Base-by-base conservation (phyloP, 2,888 invertebrate species). In the Drosophila gaucha region DNA sequence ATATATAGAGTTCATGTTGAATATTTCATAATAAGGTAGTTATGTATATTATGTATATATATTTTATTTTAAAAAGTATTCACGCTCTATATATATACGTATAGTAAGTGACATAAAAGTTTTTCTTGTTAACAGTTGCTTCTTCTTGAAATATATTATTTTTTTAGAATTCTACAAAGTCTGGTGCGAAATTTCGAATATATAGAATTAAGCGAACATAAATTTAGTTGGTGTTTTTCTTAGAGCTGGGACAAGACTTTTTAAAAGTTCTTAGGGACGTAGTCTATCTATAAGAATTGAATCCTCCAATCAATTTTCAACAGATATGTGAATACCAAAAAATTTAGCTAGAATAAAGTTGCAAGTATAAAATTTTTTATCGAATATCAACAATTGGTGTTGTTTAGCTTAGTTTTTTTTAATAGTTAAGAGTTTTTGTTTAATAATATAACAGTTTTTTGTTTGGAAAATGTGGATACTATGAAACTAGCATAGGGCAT, bases 301-400 rank as follows among this genome's bases (percentile, higher is more conserved):
- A 12, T 50, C 43, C 47, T 58, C 47, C 72, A 75, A 80, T 86
- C 51, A 16, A 64, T 67, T 31, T 20, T 57, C 71, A 88, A 88
- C 72, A 70, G 88, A 83, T 82, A 80, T 86, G 87, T 89, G 80
- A 74, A 56, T 86, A 88, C 74, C 77, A 77, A 88, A 46, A 31
- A 31, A 43, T 58, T 56, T 57, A 50, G 64, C 59, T 57, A 64
- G 22, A 30, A 43, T 59, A 50, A 52, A 51, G 41, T 76, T 59
- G 44, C 56, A 75, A 59, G 73, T 76, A 74, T 71, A 39, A 63
- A 74, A 72, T 79, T 9, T 41, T 52, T 57, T 49, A 55, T 83
- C 51, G 67, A 69, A 75, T 86, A 69, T 84, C 75, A 82, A 86
- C 86, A 82, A 84, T 84, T 82, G 75, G 68, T 75, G 77, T 64